Percentiles rank a stretch among this genome's conserved stretches.
Evolutionary conservation across 2,888 invertebrate species (phyloP).

Genomic region (Keiferia lycopersicella): DNA sequence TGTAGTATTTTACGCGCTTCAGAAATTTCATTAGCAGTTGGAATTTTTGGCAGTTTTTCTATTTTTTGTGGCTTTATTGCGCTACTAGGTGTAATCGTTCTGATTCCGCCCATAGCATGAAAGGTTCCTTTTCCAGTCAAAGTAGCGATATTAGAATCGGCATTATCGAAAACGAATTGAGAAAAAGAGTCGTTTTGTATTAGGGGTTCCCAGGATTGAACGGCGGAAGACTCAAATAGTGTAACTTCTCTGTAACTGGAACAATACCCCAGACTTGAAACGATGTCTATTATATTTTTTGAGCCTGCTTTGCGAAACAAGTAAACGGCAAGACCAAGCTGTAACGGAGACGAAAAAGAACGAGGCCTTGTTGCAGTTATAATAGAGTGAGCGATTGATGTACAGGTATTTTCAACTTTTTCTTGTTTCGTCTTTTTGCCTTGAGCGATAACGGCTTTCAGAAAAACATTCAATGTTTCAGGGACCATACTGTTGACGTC

Average conservation of each 20-base stretch:
- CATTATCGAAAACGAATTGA: constrained; percentile 25
- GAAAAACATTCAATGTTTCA: too few species aligned
- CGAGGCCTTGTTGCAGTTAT: too few species aligned
- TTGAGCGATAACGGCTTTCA: too few species aligned
- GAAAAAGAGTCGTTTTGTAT: background rate
- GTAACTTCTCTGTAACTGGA: constrained; percentile 22
- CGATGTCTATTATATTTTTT: too few species aligned
- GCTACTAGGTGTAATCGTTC: constrained; percentile 20
- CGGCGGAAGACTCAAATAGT: constrained; percentile 20
- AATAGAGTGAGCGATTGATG: too few species aligned
- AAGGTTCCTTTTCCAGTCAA: constrained; percentile 16
- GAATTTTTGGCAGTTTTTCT: constrained; percentile 15
- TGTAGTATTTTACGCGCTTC: constrained; percentile 13
- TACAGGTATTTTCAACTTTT: too few species aligned
- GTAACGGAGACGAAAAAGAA: too few species aligned
- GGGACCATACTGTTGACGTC: too few species aligned
- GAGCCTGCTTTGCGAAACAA: too few species aligned
- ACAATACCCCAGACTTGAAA: constrained; percentile 4
- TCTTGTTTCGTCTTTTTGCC: too few species aligned
- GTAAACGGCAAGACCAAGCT: too few species aligned
- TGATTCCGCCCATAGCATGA: constrained; percentile 18
- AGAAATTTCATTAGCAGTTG: constrained; percentile 23
- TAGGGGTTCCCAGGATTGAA: constrained; percentile 12
- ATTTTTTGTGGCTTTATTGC: constrained; percentile 22
- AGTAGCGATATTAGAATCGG: constrained; percentile 24